phyloP scores from a whole-genome alignment of 92 coral and sea anemone species.

The Isaurus tuberculatus region DNA sequence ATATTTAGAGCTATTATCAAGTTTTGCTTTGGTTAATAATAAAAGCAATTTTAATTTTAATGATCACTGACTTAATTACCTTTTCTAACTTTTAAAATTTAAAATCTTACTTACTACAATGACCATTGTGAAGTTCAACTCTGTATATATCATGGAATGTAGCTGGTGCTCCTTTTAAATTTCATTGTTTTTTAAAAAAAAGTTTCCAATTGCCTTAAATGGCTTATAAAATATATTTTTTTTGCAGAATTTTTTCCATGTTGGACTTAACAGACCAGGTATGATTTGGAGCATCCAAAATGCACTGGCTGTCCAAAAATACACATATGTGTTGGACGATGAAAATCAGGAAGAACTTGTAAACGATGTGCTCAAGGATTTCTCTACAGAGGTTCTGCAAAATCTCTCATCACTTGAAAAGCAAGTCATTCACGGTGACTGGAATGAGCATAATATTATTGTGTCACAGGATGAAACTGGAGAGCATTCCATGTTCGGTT shows the following conservation, averaged over 20 bases:
- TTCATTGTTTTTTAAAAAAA: too few relatives aligned
- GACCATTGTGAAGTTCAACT: too few relatives aligned
- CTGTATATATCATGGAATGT: too few relatives aligned
- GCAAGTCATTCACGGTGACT: constrained; percentile 51
- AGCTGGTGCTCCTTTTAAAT: too few relatives aligned
- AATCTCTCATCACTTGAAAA: background rate
- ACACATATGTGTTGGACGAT: constrained; percentile 15
- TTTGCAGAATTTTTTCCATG: constrained; percentile 28
- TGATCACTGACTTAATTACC: too few relatives aligned
- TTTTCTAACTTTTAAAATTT: too few relatives aligned
- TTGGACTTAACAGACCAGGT: constrained; percentile 15
- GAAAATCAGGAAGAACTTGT: constrained; percentile 7
- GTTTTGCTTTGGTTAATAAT: too few relatives aligned
- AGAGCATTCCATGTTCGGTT: constrained; percentile 43
- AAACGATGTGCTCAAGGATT: constrained; percentile 3
- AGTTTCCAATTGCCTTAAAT: too few relatives aligned
- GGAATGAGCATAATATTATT: constrained; percentile 38
- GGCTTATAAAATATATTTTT: background rate
- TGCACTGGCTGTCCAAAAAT: background rate
- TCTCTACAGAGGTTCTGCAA: constrained; percentile 18
- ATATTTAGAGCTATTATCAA: too few relatives aligned
- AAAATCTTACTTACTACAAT: too few relatives aligned
- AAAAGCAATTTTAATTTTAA: too few relatives aligned
- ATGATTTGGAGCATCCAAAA: constrained; percentile 27
- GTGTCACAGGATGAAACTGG: constrained; percentile 4